Evolutionary conservation across 2,888 invertebrate genomes (phyloP).

Genomic region (Dichetophora obliterata): DNA sequence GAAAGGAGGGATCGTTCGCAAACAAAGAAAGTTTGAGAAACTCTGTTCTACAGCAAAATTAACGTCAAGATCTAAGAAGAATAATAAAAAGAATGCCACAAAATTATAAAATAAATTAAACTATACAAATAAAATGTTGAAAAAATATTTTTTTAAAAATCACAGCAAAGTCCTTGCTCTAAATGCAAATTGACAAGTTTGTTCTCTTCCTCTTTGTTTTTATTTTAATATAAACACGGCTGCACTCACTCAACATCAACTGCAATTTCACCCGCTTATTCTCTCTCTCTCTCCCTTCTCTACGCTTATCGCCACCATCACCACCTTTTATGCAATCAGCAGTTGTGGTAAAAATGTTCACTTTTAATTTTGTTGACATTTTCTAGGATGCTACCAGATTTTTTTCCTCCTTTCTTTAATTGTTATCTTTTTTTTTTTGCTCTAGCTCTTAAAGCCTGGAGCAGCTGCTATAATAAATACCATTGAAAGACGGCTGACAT

Average conservation of each 20-base stretch:
- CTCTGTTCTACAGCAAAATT: not conserved
- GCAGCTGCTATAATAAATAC: too few relatives aligned
- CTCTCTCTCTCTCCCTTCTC: not conserved
- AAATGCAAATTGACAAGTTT: conserved; percentile 31
- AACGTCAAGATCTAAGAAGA: not conserved
- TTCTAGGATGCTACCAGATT: not conserved
- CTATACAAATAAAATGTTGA: not conserved
- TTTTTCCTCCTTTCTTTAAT: not conserved
- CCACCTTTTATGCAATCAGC: not conserved
- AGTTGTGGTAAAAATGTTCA: conserved; percentile 13
- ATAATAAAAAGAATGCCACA: not conserved
- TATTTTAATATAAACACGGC: not conserved
- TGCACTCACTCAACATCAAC: too few relatives aligned
- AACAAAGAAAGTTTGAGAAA: too few relatives aligned
- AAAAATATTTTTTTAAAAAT: conserved; percentile 15
- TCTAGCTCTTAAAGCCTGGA: too few relatives aligned
- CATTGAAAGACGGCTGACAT: too few relatives aligned
- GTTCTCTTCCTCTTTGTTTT: not conserved
- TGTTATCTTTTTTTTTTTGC: too few relatives aligned
- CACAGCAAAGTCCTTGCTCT: conserved; percentile 24
- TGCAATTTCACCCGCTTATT: not conserved
- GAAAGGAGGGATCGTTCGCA: too few relatives aligned
- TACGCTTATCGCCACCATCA: not conserved
- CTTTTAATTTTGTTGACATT: conserved; percentile 10
- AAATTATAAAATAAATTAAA: too few relatives aligned